Evolutionary conservation across 2,888 invertebrate species (phyloP), one percentile per base, ranked within the genome.

Genomic region (Metellina segmentata): DNA sequence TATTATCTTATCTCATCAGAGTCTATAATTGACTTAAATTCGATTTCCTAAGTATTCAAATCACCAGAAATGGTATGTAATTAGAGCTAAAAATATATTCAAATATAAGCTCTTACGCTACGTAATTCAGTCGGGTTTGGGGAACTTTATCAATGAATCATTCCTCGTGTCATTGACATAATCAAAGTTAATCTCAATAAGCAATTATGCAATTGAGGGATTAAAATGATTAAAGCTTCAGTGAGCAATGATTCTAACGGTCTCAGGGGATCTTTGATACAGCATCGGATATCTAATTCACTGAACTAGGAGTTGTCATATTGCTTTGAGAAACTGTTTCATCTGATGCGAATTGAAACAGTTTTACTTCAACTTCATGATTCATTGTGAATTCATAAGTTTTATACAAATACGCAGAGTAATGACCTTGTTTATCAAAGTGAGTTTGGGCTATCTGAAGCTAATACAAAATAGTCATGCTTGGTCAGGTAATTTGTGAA

Each of bases 151-250:
- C 61, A 61, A 61, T 61, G 16, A 61, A 61, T 61, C 61, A 61
- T 61, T 16, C 13, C 11, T 61, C 13, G 13, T 61, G 61, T 61
- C 61, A 61, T 11, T 61, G 61, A 61, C 61, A 61, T 61, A 61
- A 61, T 61, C 61, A 61, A 61, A 61, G 61, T 61, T 61, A 61
- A 61, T 61, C 61, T 61, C 61, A 61, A 16, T 61, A 61, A 61
- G 61, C 61, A 61, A 61, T 61, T 61, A 61, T 61, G 61, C 61
- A 61, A 61, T 61, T 61, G 61, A 61, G 61, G 61, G 61, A 61
- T 61, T 61, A 61, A 61, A 61, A 61, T 61, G 61, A 61, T 61
- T 61, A 61, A 61, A 61, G 61, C 11, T 61, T 61, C 61, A 61
- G 61, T 16, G 11, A 16, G 11, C 13, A 61, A 61, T 61, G 61